phyloP scores from a whole-genome alignment of 2,888 invertebrate genomes.

The Gerosis bhagava region DNA sequence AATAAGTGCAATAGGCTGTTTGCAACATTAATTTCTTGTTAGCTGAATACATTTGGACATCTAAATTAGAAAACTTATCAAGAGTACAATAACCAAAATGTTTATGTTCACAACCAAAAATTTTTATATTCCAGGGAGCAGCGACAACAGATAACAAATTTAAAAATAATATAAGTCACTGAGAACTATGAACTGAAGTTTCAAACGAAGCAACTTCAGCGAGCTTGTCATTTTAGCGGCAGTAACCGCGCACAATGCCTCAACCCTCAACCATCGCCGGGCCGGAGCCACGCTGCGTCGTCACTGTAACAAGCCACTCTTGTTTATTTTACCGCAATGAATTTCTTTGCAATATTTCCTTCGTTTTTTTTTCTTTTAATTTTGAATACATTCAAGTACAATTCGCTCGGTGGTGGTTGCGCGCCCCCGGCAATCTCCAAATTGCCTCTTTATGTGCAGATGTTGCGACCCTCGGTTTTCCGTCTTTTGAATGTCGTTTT shows the following conservation, averaged over 20 bases:
- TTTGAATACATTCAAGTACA: conserved; percentile 80
- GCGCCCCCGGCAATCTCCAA: conserved; percentile 81
- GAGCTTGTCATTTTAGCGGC: not conserved
- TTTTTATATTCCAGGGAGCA: conserved; percentile 14
- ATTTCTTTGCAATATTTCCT: conserved; percentile 74
- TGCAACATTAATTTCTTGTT: conserved; percentile 10
- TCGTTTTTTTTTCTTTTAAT: conserved; percentile 66
- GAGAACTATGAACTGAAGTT: conserved; percentile 22
- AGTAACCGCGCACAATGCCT: conserved; percentile 11
- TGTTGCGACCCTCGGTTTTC: conserved; percentile 80
- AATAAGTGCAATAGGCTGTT: too few relatives aligned
- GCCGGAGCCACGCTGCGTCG: conserved; percentile 23
- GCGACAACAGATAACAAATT: conserved; percentile 14
- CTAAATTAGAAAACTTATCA: too few relatives aligned
- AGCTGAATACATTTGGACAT: conserved; percentile 7
- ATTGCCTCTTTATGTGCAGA: conserved; percentile 83
- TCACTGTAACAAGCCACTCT: conserved; percentile 64
- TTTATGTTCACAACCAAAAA: conserved; percentile 15
- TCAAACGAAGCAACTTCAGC: conserved; percentile 17
- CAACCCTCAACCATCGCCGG: conserved; percentile 27
- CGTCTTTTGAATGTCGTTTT: conserved; percentile 81
- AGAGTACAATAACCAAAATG: too few relatives aligned
- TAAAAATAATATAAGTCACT: conserved; percentile 20
- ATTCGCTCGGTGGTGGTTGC: conserved; percentile 74
- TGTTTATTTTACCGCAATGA: conserved; percentile 80